Percentiles rank a stretch among this genome's conserved stretches.
Conservation (phyloP, 2,888 invertebrate species). For the Nebria brevicollis region DNA sequence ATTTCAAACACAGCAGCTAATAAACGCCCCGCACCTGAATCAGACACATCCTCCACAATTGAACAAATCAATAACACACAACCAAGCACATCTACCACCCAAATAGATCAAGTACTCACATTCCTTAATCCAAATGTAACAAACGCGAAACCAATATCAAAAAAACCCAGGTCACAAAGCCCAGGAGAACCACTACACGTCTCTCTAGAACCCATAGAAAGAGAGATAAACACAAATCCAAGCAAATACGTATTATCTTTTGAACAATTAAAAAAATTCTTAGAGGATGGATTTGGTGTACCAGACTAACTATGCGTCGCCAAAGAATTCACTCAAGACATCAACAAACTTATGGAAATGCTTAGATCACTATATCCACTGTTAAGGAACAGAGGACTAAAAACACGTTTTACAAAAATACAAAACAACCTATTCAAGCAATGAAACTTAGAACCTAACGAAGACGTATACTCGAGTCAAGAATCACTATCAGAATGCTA, state of each 20-base stretch:
- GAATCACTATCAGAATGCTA: neutral
- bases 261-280: conserved; percentile 8
- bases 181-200: neutral
- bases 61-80: neutral
- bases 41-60: neutral
- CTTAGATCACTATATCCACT: conserved; percentile 2
- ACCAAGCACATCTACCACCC: neutral
- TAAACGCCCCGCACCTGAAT: conserved; percentile 1
- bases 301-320: neutral
- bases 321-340: conserved; percentile 1
- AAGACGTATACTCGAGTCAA: conserved; percentile 4
- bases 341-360: conserved; percentile 16
- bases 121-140: neutral
- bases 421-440: neutral
- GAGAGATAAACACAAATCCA: conserved; percentile 18
- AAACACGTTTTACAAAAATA: conserved; percentile 11
- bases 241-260: conserved; percentile 17
- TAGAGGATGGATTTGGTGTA: conserved; percentile 11
- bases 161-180: conserved; percentile 19
- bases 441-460: conserved; percentile 6
- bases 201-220: conserved; percentile 6
- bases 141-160: neutral
- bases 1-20: neutral
- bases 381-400: conserved; percentile 5
- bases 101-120: conserved; percentile 9